phyloP scores from a whole-genome alignment of 2,797 vertebrate genomes.

The Schizopygopsis malacanthus region DNA sequence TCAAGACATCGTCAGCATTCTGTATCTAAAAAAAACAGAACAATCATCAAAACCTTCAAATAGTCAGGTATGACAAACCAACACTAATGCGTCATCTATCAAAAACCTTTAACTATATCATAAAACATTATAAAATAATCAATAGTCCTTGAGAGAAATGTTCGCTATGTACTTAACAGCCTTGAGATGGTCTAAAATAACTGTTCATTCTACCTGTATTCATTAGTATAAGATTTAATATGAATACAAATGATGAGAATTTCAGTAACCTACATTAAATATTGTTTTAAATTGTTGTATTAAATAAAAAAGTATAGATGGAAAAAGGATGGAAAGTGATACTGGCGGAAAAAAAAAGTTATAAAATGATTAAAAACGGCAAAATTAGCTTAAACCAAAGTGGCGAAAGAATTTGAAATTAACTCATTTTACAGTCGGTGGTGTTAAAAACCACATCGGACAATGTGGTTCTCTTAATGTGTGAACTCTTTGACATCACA shows the following conservation, averaged over 20 bases:
- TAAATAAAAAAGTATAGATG: not conserved
- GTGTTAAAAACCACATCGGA: not conserved
- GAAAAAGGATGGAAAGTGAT: not conserved
- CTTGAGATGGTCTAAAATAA: slow-evolving; percentile 2
- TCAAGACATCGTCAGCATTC: slow-evolving; percentile 95
- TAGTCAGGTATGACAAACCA: not conserved
- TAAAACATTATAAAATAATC: slow-evolving; percentile 5
- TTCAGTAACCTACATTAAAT: not conserved
- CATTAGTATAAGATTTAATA: not conserved
- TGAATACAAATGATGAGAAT: not conserved
- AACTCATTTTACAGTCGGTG: not conserved
- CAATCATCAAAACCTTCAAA: slow-evolving; percentile 36
- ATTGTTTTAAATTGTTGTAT: not conserved
- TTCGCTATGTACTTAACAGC: not conserved
- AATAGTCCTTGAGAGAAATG: not conserved
- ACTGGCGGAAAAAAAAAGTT: not conserved
- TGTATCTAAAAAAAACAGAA: slow-evolving; percentile 84
- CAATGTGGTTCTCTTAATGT: slow-evolving; percentile 3
- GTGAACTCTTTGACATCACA: slow-evolving; percentile 13
- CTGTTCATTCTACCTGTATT: not conserved
- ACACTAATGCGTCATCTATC: not conserved
- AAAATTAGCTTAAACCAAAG: not conserved
- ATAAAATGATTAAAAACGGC: not conserved
- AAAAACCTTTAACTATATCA: slow-evolving; percentile 2
- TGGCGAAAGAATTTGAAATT: not conserved